Evolutionary conservation across 1,140 invertebrate genomes (phyloP), one percentile per base, ranked within the genome.

Genomic region (Palaemon carinicauda): DNA sequence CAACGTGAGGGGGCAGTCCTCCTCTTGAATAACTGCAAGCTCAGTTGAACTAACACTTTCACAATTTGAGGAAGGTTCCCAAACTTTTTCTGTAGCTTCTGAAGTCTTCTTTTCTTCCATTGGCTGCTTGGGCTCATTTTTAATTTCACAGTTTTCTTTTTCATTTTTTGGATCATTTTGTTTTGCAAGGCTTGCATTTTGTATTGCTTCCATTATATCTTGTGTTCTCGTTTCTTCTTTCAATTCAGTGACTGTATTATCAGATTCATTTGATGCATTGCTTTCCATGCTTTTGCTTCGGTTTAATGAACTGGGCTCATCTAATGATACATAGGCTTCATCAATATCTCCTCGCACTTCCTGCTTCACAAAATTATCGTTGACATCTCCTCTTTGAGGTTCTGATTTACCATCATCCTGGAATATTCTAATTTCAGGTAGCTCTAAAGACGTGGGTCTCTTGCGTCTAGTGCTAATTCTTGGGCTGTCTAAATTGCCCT

Each of bases 401-500:
- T n/a, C 21, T 14, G 56, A n/a, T 19, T 50, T 24, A 14, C 41
- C 29, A 14, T 65, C 73, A 1, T 84, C 82, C 15, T 77, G 33
- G 50, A 86, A 74, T 21, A 86, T 56, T 31, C 80, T 86, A 51
- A 86, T 86, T 74, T 80, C 84, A 17, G 84, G 84, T 21, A 86
- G 52, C 19, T 86, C 69, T n/a, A 86, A 41, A 7, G 84, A 54
- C 1, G 84, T 86, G 19, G 84, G 84, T 15, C 84, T 65, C 21
- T 73, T 69, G 1, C 77, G 84, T 65, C 65, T 78, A 12, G 75
- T 33, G 41, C 41, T 60, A 12, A 24, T 41, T 73, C 84, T 75
- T 74, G 84, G 84, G 54, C 84, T 86, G 51, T 86, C 84, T 12
- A 86, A 65, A 27, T 53, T 86, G n/a, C 84, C 84, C 41, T 86